These are phyloP conservation scores for Amphiprion percula DNA, from an alignment of 2,113 vertebrate genomes.

Conservation along the genomic window DNA sequence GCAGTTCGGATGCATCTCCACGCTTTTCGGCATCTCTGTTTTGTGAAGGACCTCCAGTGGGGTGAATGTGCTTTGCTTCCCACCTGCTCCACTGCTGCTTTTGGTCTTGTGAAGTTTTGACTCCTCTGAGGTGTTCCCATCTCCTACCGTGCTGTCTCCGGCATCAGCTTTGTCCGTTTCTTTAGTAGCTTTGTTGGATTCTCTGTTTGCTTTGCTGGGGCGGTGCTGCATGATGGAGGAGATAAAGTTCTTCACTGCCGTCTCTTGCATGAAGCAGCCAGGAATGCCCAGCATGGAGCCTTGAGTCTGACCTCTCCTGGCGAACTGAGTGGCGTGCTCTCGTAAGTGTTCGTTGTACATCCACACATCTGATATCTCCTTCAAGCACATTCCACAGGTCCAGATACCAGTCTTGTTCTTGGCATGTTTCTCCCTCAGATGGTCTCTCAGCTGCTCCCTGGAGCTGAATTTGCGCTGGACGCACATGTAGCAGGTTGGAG, in stretches of 20 bases:
- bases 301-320: slow-evolving; percentile 91
- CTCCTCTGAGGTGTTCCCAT: slow-evolving; percentile 78
- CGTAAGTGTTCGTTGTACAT: slow-evolving; percentile 98
- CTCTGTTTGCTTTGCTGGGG: slow-evolving; percentile 80
- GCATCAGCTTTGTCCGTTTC: slow-evolving; percentile 73
- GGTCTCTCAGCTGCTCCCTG: slow-evolving; percentile 93
- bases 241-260: slow-evolving; percentile 88
- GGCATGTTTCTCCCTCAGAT: slow-evolving; percentile 93
- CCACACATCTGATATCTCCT: slow-evolving; percentile 96
- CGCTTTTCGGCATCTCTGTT: slow-evolving; percentile 83
- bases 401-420: slow-evolving; percentile 93
- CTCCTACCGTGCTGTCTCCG: slow-evolving; percentile 64
- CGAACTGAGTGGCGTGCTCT: slow-evolving; percentile 95
- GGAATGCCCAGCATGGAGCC: slow-evolving; percentile 87
- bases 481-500: slow-evolving; percentile 98
- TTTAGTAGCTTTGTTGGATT: slow-evolving; percentile 70
- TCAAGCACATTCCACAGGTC: slow-evolving; percentile 98
- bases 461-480: slow-evolving; percentile 97
- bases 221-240: slow-evolving; percentile 89
- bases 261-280: slow-evolving; percentile 86
- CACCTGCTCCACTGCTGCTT: slow-evolving; percentile 61
- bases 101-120: slow-evolving; percentile 74
- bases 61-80: slow-evolving; percentile 72
- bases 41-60: slow-evolving; percentile 82
- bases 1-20: slow-evolving; percentile 92